Percentiles rank a stretch among this genome's conserved stretches.
These are phyloP conservation scores for Cyclargus thomasi DNA, from an alignment of 1,140 invertebrate genomes.

Conservation along the genomic window DNA sequence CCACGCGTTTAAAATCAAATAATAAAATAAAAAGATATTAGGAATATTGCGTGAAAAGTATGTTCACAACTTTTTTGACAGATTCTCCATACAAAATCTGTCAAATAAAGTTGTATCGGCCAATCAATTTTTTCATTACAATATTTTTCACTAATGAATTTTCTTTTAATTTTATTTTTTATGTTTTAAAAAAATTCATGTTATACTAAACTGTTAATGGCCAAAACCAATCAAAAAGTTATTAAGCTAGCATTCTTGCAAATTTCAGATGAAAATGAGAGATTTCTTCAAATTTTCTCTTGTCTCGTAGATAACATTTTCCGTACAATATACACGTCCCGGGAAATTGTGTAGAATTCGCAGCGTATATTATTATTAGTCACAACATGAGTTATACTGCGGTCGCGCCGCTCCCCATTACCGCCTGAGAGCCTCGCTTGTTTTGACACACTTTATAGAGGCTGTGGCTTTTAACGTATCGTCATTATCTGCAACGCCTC, in stretches of 20 bases:
- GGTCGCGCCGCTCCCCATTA: constrained; percentile 2
- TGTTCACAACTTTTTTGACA: too few species aligned
- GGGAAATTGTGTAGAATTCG: constrained; percentile 9
- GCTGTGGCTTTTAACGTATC: constrained; percentile 3
- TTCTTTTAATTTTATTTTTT: too few species aligned
- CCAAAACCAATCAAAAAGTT: too few species aligned
- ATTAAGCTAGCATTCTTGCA: neutral
- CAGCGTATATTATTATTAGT: constrained; percentile 15
- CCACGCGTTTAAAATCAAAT: too few species aligned
- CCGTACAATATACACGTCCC: constrained; percentile 4
- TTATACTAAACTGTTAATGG: too few species aligned
- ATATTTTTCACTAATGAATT: too few species aligned
- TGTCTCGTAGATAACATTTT: constrained; percentile 8
- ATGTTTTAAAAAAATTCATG: too few species aligned
- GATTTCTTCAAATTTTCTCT: neutral
- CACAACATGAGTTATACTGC: constrained; percentile 14
- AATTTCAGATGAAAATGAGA: neutral
- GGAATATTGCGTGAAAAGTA: too few species aligned
- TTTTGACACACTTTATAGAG: constrained; percentile 9
- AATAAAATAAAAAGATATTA: too few species aligned
- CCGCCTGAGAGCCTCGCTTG: neutral
- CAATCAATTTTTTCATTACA: too few species aligned
- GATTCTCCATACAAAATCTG: too few species aligned
- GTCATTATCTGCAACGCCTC: neutral
- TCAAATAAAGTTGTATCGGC: too few species aligned